Evolutionary conservation across 2,797 vertebrate genomes (phyloP).

Genomic region (Prionace glauca): DNA sequence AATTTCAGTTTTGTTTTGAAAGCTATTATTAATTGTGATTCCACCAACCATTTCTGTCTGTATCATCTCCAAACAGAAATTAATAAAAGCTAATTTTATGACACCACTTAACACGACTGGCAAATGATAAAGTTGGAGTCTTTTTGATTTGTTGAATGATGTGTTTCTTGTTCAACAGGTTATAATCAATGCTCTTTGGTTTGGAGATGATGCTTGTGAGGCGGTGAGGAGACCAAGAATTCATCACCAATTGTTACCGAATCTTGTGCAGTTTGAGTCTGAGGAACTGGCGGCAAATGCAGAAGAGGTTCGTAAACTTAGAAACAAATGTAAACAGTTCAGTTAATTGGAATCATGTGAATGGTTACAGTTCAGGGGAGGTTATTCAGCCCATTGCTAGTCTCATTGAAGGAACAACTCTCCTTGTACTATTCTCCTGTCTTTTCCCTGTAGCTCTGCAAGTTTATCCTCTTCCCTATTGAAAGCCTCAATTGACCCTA

Average conservation of each 20-base stretch:
- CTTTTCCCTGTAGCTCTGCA: too few species aligned
- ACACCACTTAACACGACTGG: not conserved
- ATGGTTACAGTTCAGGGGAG: too few species aligned
- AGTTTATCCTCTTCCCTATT: too few species aligned
- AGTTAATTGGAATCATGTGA: not conserved
- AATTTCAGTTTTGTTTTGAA: not conserved
- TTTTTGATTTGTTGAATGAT: not conserved
- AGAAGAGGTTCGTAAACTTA: not conserved
- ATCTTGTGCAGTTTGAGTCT: conserved; percentile 21
- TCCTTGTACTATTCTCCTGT: too few species aligned
- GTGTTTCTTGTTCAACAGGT: conserved; percentile 17
- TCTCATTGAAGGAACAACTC: too few species aligned
- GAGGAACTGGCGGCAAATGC: not conserved
- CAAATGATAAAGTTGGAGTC: not conserved
- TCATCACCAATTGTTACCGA: conserved; percentile 17
- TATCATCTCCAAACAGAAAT: not conserved
- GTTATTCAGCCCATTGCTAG: too few species aligned
- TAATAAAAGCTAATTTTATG: not conserved
- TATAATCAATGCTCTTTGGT: conserved; percentile 20
- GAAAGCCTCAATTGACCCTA: too few species aligned
- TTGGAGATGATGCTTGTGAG: conserved; percentile 9
- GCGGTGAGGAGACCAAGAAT: conserved; percentile 10
- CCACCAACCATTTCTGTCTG: not conserved
- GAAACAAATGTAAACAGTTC: not conserved
- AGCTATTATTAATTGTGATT: not conserved